These are phyloP conservation scores for Chorisops tibialis DNA, from an alignment of 2,888 invertebrate species.

Conservation along the genomic window DNA sequence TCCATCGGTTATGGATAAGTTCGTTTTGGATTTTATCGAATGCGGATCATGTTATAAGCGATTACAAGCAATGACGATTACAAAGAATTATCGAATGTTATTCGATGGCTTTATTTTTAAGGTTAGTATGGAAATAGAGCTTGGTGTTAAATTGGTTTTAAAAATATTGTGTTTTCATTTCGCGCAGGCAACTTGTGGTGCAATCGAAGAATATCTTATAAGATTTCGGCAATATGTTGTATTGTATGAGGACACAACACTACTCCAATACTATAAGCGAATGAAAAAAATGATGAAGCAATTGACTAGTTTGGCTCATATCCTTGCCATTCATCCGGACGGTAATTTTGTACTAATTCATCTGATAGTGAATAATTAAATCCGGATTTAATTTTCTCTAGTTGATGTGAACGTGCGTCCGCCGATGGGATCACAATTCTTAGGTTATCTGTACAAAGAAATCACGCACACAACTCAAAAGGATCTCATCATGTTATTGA, in stretches of 20 bases:
- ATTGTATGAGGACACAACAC: slow-evolving; percentile 37
- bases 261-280: slow-evolving; percentile 41
- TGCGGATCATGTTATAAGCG: slow-evolving; percentile 47
- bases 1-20: slow-evolving; percentile 52
- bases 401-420: slow-evolving; percentile 38
- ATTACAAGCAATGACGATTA: slow-evolving; percentile 42
- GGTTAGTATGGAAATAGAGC: slow-evolving; percentile 33
- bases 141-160: background rate
- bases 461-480: slow-evolving; percentile 43
- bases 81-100: slow-evolving; percentile 41
- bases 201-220: slow-evolving; percentile 59
- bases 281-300: slow-evolving; percentile 43
- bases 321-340: slow-evolving; percentile 43
- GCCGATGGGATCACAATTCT: slow-evolving; percentile 44
- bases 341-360: slow-evolving; percentile 35
- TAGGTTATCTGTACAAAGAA: slow-evolving; percentile 46
- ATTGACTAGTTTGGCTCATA: slow-evolving; percentile 41
- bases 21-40: slow-evolving; percentile 43
- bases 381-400: slow-evolving; percentile 32
- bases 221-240: slow-evolving; percentile 55
- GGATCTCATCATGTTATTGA: slow-evolving; percentile 43
- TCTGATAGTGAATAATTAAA: background rate
- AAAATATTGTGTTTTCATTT: background rate
- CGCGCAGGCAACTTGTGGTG: slow-evolving; percentile 61
- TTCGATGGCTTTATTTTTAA: slow-evolving; percentile 46